Percentiles rank a stretch among this genome's conserved stretches.
Conservation (phyloP, 2,888 invertebrate species). For the Helleia helle region DNA sequence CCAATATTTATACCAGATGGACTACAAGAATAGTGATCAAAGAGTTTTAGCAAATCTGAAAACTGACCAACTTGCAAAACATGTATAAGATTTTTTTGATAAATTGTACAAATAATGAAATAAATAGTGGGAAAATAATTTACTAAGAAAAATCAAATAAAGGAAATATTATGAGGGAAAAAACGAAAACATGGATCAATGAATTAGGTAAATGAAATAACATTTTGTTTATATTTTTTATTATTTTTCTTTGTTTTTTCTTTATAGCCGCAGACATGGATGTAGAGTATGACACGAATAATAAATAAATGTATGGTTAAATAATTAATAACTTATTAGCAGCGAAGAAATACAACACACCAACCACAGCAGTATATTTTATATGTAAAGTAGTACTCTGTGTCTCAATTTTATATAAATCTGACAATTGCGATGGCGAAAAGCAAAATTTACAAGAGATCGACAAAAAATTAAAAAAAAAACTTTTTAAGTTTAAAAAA, state of each 20-base stretch:
- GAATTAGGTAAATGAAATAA: conserved; percentile 10
- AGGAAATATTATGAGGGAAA: conserved; percentile 1
- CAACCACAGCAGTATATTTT: conserved; percentile 55
- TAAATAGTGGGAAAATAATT: too few relatives aligned
- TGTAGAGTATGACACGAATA: conserved; percentile 10
- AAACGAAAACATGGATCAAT: background rate
- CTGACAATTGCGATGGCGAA: background rate
- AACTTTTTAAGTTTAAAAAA: too few relatives aligned
- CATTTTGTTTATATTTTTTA: conserved; percentile 11
- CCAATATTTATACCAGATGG: too few relatives aligned
- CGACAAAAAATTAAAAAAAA: too few relatives aligned
- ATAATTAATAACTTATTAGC: background rate
- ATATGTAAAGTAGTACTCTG: conserved; percentile 49
- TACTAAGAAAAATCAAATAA: too few relatives aligned
- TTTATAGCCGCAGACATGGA: conserved; percentile 9
- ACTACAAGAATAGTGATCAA: too few relatives aligned
- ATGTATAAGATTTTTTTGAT: too few relatives aligned
- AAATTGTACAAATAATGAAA: too few relatives aligned
- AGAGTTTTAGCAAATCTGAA: too few relatives aligned
- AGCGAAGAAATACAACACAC: conserved; percentile 18
- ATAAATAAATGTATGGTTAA: background rate
- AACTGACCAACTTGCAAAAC: too few relatives aligned
- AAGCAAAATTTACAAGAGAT: too few relatives aligned
- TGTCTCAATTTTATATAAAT: conserved; percentile 31
- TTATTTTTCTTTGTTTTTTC: conserved; percentile 11